Evolutionary conservation across 2,888 invertebrate genomes (phyloP).

Genomic region (Carterocephalus palaemon): DNA sequence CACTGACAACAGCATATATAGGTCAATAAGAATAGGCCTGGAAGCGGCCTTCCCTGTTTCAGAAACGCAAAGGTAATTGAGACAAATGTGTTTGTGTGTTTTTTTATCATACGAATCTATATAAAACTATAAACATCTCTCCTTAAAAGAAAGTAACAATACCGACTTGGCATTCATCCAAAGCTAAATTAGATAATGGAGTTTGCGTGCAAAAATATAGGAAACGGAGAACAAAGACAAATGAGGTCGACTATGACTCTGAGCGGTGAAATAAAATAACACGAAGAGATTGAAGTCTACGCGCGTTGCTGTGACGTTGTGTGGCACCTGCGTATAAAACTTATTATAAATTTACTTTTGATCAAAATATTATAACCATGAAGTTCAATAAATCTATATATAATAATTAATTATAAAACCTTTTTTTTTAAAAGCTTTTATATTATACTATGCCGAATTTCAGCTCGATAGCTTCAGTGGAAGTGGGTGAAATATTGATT

Average conservation of each 20-base stretch:
- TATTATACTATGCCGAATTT: too few relatives aligned
- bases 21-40: too few relatives aligned
- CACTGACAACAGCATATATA: too few relatives aligned
- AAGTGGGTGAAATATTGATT: too few relatives aligned
- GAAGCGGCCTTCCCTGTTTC: neutral
- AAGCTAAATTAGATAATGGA: constrained; percentile 80
- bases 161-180: constrained; percentile 75
- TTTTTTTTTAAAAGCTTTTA: too few relatives aligned
- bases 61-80: constrained; percentile 46
- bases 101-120: too few relatives aligned
- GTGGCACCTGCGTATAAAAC: neutral
- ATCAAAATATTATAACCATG: too few relatives aligned
- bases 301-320: constrained; percentile 36
- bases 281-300: constrained; percentile 54
- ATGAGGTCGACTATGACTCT: constrained; percentile 72
- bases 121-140: constrained; percentile 70
- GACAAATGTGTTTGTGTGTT: constrained; percentile 67
- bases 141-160: constrained; percentile 69
- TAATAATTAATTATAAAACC: too few relatives aligned
- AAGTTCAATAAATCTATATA: too few relatives aligned
- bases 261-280: constrained; percentile 73
- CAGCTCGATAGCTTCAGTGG: too few relatives aligned
- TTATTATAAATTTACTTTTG: neutral
- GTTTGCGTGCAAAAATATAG: constrained; percentile 80
- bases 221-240: constrained; percentile 78